Percentiles rank a stretch among this genome's conserved stretches.
These are phyloP conservation scores for Bubalus kerabau DNA, from an alignment of 2,113 vertebrate genomes.

Conservation along the genomic window DNA sequence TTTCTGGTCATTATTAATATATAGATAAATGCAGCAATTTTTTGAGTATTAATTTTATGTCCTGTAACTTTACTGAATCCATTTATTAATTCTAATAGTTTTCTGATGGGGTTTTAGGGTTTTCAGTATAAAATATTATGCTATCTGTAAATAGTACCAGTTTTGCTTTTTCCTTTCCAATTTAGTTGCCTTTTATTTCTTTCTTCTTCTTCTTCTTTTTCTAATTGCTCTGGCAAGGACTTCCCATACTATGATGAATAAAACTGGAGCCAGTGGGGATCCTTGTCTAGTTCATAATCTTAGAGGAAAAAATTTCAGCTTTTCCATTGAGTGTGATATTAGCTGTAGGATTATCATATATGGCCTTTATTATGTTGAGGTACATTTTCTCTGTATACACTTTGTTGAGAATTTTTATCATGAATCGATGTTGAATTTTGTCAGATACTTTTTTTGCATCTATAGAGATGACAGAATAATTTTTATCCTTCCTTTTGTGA, in stretches of 20 bases:
- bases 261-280: not conserved
- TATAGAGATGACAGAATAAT: not conserved
- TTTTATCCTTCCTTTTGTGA: not conserved
- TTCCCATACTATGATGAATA: not conserved
- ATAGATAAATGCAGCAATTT: not conserved
- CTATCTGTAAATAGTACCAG: not conserved
- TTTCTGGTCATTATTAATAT: not conserved
- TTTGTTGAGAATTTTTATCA: not conserved
- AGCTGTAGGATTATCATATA: not conserved
- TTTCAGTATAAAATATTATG: not conserved
- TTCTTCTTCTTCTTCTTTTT: not conserved
- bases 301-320: not conserved
- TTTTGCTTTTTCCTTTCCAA: not conserved
- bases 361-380: not conserved
- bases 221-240: not conserved
- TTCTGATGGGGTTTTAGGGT: not conserved
- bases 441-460: not conserved
- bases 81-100: not conserved
- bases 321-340: not conserved
- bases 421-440: not conserved
- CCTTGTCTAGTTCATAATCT: not conserved
- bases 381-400: not conserved
- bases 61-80: not conserved
- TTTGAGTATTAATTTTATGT: not conserved
- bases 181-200: not conserved